A percentile compares a stretch with the other conserved stretches of the same genome.
Evolutionary conservation across 2,888 invertebrate genomes (phyloP).

Genomic region (Azorinus chamasolen): DNA sequence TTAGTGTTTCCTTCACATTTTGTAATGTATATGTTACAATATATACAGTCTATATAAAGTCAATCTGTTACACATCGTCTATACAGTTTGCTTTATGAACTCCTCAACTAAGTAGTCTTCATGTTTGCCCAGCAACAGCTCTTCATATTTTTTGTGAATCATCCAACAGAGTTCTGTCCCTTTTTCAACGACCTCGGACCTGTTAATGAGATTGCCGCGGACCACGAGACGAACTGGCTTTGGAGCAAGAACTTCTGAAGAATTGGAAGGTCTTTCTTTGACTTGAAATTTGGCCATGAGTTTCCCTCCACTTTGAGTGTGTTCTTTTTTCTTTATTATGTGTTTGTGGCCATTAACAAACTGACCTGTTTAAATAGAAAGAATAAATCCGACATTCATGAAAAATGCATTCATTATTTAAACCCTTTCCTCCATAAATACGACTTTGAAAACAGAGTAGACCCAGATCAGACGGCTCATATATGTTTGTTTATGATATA

Average conservation of each 20-base stretch:
- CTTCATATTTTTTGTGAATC: constrained; percentile 35
- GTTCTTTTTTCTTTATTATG: constrained; percentile 32
- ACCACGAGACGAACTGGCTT: constrained; percentile 26
- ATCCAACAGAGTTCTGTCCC: constrained; percentile 52
- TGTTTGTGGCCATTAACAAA: constrained; percentile 60
- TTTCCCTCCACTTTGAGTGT: constrained; percentile 27
- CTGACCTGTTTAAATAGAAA: constrained; percentile 38
- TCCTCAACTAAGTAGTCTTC: constrained; percentile 12
- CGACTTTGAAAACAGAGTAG: too few species aligned
- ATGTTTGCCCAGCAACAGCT: constrained; percentile 17
- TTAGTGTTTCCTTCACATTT: too few species aligned
- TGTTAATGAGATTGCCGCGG: constrained; percentile 31
- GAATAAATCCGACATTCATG: not conserved
- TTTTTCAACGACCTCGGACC: constrained; percentile 34
- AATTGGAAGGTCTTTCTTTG: constrained; percentile 18
- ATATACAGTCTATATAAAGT: too few species aligned
- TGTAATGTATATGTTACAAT: too few species aligned
- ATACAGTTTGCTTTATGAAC: too few species aligned
- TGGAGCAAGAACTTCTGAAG: not conserved
- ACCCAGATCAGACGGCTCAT: too few species aligned
- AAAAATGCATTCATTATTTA: not conserved
- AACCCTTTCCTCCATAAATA: too few species aligned
- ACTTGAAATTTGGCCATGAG: constrained; percentile 43
- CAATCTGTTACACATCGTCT: too few species aligned
- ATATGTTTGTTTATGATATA: too few species aligned